These are phyloP conservation scores for Salvelinus fontinalis DNA, from an alignment of 2,113 vertebrate species.

Conservation along the genomic window DNA sequence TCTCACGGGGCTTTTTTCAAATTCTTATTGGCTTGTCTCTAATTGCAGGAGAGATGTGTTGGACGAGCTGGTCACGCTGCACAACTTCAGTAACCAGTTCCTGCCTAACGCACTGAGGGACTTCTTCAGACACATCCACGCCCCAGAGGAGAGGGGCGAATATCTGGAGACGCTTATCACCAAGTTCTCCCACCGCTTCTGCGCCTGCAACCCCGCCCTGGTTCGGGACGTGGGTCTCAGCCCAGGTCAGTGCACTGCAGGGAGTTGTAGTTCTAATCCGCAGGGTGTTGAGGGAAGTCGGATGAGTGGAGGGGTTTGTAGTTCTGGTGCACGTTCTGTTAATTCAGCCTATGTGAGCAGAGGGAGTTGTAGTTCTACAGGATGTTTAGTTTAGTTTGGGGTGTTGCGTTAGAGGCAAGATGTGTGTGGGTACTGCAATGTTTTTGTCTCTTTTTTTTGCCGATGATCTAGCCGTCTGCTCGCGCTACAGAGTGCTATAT, in stretches of 20 bases:
- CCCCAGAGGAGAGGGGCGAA: slow-evolving; percentile 95
- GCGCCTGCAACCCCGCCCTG: slow-evolving; percentile 91
- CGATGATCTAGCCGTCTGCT: no score
- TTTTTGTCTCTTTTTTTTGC: no score
- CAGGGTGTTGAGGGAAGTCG: not conserved
- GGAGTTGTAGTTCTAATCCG: not conserved
- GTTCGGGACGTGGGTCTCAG: slow-evolving; percentile 93
- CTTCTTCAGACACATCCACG: slow-evolving; percentile 97
- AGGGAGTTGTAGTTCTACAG: not conserved
- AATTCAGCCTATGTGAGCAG: not conserved
- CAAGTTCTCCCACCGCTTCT: slow-evolving; percentile 98
- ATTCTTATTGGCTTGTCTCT: not conserved
- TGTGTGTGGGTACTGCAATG: no score
- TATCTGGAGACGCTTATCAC: slow-evolving; percentile 99
- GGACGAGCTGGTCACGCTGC: slow-evolving; percentile 95
- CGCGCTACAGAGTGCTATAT: no score
- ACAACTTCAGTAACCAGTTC: slow-evolving; percentile 99
- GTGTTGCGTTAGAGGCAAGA: no score
- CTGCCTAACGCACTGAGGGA: slow-evolving; percentile 97
- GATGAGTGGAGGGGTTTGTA: not conserved
- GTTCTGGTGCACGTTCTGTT: not conserved
- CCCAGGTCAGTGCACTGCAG: slow-evolving; percentile 81
- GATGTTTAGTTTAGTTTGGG: no score
- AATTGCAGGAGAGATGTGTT: slow-evolving; percentile 88
- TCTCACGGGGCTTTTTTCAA: no score